Percentiles rank a stretch among this genome's conserved stretches.
phyloP scores from a whole-genome alignment of 2,797 vertebrate species.

The Tapera naevia region DNA sequence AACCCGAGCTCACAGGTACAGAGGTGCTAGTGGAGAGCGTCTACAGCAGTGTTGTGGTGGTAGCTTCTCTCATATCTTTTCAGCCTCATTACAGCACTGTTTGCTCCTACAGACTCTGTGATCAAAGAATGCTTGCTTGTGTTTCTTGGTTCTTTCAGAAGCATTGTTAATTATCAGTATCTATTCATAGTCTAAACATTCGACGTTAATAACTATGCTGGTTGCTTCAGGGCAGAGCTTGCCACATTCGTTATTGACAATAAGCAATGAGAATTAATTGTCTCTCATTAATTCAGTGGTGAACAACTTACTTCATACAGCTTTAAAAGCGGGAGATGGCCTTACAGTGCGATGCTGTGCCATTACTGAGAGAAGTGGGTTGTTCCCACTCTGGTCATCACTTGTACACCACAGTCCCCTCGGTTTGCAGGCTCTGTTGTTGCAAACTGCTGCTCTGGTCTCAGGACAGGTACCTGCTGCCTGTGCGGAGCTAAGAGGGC shows the following conservation, averaged over 20 bases:
- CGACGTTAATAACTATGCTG: not conserved
- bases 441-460: not conserved
- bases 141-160: not conserved
- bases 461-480: not conserved
- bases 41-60: not conserved
- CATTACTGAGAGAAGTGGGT: not conserved
- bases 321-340: not conserved
- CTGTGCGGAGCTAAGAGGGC: not conserved
- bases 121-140: not conserved
- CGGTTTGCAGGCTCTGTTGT: not conserved
- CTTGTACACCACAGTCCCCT: not conserved
- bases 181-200: conserved; percentile 6
- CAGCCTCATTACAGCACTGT: not conserved
- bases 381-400: not conserved
- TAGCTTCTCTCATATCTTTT: not conserved
- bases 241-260: not conserved
- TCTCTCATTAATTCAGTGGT: conserved; percentile 30
- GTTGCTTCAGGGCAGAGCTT: conserved; percentile 18
- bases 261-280: conserved; percentile 45
- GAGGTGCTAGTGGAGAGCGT: not conserved
- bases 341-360: not conserved
- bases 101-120: not conserved
- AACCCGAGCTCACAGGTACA: not conserved
- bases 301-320: not conserved
- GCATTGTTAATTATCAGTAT: not conserved